Percentiles rank a stretch among this genome's conserved stretches.
Conservation (phyloP, 1,140 invertebrate genomes). For the Gonatopus flavifemur region DNA sequence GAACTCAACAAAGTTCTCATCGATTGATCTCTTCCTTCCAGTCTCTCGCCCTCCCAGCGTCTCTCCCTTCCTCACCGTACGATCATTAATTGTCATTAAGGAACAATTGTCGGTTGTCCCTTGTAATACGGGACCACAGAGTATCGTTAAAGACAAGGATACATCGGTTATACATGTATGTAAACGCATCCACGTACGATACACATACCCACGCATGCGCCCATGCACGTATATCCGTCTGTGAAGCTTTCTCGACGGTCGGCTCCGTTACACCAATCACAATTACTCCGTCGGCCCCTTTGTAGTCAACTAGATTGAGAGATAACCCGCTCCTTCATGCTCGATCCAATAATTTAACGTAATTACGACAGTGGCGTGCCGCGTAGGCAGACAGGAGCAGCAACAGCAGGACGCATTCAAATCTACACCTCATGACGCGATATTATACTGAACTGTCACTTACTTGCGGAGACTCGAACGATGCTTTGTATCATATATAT, state of each 20-base stretch:
- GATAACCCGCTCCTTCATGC: slow-evolving; percentile 33
- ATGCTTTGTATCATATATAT: background rate
- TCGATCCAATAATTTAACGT: slow-evolving; percentile 40
- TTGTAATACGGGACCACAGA: background rate
- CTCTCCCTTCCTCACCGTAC: too few species aligned
- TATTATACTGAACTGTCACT: too few species aligned
- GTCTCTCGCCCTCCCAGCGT: too few species aligned
- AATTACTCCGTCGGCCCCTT: slow-evolving; percentile 34
- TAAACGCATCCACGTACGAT: background rate
- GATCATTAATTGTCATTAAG: slow-evolving; percentile 29
- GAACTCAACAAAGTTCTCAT: background rate
- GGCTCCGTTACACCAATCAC: slow-evolving; percentile 39
- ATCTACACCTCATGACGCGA: too few species aligned
- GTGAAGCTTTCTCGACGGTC: slow-evolving; percentile 5
- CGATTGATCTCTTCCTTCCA: too few species aligned
- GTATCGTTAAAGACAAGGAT: background rate
- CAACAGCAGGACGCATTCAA: background rate
- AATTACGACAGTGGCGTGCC: slow-evolving; percentile 31
- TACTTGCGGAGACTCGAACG: slow-evolving; percentile 10
- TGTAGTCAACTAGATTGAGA: slow-evolving; percentile 36
- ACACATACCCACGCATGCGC: background rate
- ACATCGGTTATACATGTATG: background rate
- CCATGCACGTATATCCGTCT: background rate
- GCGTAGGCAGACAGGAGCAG: slow-evolving; percentile 4
- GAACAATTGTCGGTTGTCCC: slow-evolving; percentile 9